phyloP scores from a whole-genome alignment of 1,140 invertebrate species.

The Notospermus geniculatus region DNA sequence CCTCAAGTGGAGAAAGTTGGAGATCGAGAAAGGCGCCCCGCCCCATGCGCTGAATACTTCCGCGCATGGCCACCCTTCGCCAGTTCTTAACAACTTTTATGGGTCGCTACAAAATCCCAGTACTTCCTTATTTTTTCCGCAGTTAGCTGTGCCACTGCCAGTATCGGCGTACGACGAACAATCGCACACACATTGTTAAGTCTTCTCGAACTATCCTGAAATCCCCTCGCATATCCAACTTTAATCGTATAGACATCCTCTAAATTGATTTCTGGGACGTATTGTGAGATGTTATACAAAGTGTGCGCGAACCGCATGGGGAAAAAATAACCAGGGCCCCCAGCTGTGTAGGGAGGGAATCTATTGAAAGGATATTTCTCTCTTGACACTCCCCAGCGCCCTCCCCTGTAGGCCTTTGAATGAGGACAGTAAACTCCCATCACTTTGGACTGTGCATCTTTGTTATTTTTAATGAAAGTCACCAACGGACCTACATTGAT shows the following conservation, averaged over 20 bases:
- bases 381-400: slow-evolving; percentile 49
- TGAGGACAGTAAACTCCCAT: slow-evolving; percentile 15
- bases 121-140: no score
- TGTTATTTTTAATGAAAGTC: not conserved
- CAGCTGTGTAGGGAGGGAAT: slow-evolving; percentile 55
- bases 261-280: slow-evolving; percentile 48
- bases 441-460: not conserved
- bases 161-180: slow-evolving; percentile 2
- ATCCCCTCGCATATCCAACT: no score
- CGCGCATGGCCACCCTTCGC: no score
- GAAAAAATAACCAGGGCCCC: slow-evolving; percentile 52
- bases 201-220: no score
- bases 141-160: not conserved
- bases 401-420: slow-evolving; percentile 16
- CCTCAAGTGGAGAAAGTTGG: no score
- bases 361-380: slow-evolving; percentile 42
- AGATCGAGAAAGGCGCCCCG: no score
- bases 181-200: no score
- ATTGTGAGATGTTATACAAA: slow-evolving; percentile 35
- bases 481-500: slow-evolving; percentile 44
- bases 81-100: no score
- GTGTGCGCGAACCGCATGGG: slow-evolving; percentile 44
- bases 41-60: no score
- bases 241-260: slow-evolving; percentile 50
- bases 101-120: no score